These are phyloP conservation scores for Sylvietta virens DNA, from an alignment of 2,113 vertebrate species.

Conservation along the genomic window DNA sequence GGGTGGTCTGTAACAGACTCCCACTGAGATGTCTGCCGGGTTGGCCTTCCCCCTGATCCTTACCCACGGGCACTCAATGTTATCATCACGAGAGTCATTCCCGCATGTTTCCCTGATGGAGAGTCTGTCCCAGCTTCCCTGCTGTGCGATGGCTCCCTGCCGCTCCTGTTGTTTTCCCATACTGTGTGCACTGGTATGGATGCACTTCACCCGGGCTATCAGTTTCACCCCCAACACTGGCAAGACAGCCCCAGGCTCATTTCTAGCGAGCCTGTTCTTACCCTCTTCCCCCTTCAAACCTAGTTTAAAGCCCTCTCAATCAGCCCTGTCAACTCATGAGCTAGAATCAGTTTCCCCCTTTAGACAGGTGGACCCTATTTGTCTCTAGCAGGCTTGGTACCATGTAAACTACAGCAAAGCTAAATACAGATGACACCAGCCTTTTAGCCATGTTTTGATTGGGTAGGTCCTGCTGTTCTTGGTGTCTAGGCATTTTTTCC, in stretches of 20 bases:
- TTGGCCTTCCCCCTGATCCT: too few relatives aligned
- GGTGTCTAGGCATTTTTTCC: neutral
- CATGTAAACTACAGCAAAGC: neutral
- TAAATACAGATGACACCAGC: neutral
- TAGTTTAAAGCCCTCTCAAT: neutral
- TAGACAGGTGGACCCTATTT: neutral
- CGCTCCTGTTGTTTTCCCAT: neutral
- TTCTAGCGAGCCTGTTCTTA: neutral
- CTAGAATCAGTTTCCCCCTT: neutral
- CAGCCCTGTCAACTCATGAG: neutral
- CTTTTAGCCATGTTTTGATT: neutral
- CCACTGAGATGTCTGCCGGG: neutral
- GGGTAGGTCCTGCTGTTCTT: neutral
- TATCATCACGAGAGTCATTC: neutral
- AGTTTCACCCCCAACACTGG: too few relatives aligned
- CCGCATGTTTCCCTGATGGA: fast-evolving
- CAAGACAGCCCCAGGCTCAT: neutral
- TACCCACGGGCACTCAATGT: too few relatives aligned
- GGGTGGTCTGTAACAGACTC: neutral
- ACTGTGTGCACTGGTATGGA: neutral
- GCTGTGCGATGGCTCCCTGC: neutral
- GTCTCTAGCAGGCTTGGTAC: neutral
- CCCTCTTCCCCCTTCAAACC: neutral
- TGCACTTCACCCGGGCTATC: neutral
- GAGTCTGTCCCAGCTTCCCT: neutral